These are phyloP conservation scores for Zonotrichia leucophrys DNA, from an alignment of 2,113 vertebrate species.

Conservation along the genomic window DNA sequence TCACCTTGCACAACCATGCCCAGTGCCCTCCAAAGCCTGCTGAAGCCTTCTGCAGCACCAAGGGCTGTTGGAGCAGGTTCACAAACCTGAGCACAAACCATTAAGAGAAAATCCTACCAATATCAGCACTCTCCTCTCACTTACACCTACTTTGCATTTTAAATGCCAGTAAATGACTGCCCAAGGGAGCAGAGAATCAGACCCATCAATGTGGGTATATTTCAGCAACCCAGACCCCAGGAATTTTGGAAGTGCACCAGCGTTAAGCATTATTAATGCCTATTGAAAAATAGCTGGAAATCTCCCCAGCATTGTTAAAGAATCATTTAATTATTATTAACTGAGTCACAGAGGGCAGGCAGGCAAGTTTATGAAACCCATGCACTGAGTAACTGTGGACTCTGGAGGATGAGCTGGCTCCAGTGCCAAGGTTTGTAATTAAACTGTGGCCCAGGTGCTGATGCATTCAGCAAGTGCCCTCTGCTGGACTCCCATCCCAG, in stretches of 20 bases:
- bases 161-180: constrained; percentile 44
- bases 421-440: constrained; percentile 20
- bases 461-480: constrained; percentile 54
- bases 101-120: constrained; percentile 39
- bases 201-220: constrained; percentile 19
- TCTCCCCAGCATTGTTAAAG: constrained; percentile 41
- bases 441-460: background rate
- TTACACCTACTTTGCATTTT: constrained; percentile 43
- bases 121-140: constrained; percentile 44
- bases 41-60: constrained; percentile 19
- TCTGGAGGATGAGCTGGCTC: background rate
- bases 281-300: constrained; percentile 58
- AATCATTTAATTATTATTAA: constrained; percentile 64
- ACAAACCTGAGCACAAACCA: constrained; percentile 12
- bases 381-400: background rate
- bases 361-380: constrained; percentile 35
- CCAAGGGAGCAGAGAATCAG: constrained; percentile 50
- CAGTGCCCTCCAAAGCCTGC: background rate
- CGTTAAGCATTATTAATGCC: constrained; percentile 27
- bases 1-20: constrained; percentile 2
- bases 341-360: constrained; percentile 54
- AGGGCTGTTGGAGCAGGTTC: constrained; percentile 51
- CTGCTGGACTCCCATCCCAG: constrained; percentile 12
- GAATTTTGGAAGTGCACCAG: constrained; percentile 48
- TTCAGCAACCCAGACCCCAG: constrained; percentile 43